Evolutionary conservation across 1,140 invertebrate species (phyloP), one percentile per base, ranked within the genome.

Genomic region (Mactra quadrangularis): DNA sequence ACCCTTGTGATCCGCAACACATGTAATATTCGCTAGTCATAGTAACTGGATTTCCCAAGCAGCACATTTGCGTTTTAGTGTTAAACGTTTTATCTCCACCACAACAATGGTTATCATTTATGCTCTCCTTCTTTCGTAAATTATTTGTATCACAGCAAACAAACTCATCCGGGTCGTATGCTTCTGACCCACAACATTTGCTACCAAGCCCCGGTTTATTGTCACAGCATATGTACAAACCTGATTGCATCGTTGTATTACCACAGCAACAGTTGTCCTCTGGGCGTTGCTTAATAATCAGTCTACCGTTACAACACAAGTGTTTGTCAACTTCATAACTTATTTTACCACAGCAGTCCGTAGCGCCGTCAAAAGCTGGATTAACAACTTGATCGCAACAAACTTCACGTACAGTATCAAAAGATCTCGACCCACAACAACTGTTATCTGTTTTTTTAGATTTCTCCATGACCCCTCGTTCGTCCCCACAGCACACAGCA

Each of bases 1-100:
- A 77, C 35, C 75, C 47, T 35, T 35, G 3, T 52, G 25, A 29
- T n/a, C 75, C 75, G 25, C 75, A 77, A 66, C 75, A 77, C 41
- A 38, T 59, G 6, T 13, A 60, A 11, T 50, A 33, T 33, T 66
- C 75, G 25, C 59, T 52, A 19, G 22, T 47, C 27, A 35, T 64
- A 2, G 27, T n/a, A 2, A 50, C 25, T 33, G 60, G 41, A 22
- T 47, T 77, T 35, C 71, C 71, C 15, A 57, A 13, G 33, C 71
- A 74, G 35, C 71, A 74, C 1, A 74, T 74, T 13, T 57, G 29
- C 19, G 71, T 35, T 22, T 74, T 57, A 9, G 53, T 57, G 27
- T 74, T 74, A 52, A 25, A 74, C 0, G 71, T 74, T 31, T 57
- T 13, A 6, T 2, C 17, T 4, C 17, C 11, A 31, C 71, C 71